Percentiles rank a stretch among this genome's conserved stretches.
These are phyloP conservation scores for Chrysaora quinquecirrha DNA, from an alignment of 30 jellyfish, hydroid and myxozoan species.

Conservation along the genomic window DNA sequence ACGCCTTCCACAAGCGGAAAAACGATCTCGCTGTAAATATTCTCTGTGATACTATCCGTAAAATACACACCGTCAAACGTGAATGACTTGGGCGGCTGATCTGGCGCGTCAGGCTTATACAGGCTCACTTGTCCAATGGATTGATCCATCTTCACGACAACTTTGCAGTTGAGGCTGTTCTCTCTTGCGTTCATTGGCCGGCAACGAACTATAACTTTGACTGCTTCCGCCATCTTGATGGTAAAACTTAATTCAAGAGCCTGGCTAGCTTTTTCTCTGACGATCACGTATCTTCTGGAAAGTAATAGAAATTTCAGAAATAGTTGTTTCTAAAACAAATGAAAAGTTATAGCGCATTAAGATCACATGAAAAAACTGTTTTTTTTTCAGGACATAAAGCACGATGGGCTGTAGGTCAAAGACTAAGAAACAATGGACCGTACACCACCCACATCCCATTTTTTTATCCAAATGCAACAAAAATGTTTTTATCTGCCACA, in stretches of 20 bases:
- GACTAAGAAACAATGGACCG: too few species aligned
- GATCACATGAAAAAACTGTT: too few species aligned
- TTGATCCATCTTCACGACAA: conserved; percentile 85
- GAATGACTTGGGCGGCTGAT: conserved; percentile 88
- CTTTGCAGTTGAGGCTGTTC: conserved; percentile 77
- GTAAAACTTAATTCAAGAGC: not conserved
- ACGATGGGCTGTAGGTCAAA: too few species aligned
- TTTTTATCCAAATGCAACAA: too few species aligned
- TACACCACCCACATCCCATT: too few species aligned
- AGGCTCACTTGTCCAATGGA: conserved; percentile 87
- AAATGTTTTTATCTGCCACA: not conserved
- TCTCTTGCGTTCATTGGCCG: conserved; percentile 92
- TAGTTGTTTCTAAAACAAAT: too few species aligned
- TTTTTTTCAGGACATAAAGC: too few species aligned
- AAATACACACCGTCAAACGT: conserved; percentile 94
- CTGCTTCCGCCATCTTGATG: conserved; percentile 88
- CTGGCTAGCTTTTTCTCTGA: too few species aligned
- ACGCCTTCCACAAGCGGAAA: conserved; percentile 97
- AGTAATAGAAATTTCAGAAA: too few species aligned
- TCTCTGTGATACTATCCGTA: conserved; percentile 93
- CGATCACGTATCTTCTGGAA: too few species aligned
- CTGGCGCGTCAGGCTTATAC: conserved; percentile 79
- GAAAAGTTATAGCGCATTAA: too few species aligned
- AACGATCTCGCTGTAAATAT: conserved; percentile 87
- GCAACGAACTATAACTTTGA: conserved; percentile 89